Evolutionary conservation across 2,797 vertebrate species (phyloP).

Genomic region (Smutsia gigantea): DNA sequence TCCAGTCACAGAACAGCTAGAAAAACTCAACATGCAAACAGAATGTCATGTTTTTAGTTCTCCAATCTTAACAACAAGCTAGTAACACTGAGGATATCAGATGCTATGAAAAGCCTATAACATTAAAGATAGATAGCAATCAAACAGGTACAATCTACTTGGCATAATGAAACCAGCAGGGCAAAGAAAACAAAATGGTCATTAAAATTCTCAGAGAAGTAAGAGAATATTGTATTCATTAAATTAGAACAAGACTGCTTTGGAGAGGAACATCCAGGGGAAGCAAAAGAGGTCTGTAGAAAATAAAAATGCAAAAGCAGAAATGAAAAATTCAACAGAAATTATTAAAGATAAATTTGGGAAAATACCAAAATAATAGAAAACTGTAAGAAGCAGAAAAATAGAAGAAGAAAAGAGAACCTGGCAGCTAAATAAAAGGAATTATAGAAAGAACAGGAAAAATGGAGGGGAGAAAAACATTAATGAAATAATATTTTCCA

Average conservation of each 20-base stretch:
- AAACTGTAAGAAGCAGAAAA: conserved; percentile 20
- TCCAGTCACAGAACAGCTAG: background rate
- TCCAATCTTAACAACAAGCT: background rate
- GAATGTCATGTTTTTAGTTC: background rate
- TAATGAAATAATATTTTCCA: background rate
- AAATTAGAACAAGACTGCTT: background rate
- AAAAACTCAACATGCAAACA: background rate
- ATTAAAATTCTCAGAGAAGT: conserved; percentile 36
- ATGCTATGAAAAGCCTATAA: background rate
- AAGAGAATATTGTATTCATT: background rate
- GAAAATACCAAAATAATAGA: background rate
- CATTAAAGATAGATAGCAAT: background rate
- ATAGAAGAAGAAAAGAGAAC: background rate
- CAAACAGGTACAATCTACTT: background rate
- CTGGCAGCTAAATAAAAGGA: background rate
- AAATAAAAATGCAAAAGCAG: conserved; percentile 37
- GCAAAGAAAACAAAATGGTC: background rate
- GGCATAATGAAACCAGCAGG: background rate
- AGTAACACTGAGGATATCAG: background rate
- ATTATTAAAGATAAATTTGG: background rate
- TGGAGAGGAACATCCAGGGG: background rate
- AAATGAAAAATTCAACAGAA: conserved; percentile 40
- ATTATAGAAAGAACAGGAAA: background rate
- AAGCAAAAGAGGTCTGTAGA: conserved; percentile 7
- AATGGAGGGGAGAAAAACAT: background rate